These are phyloP conservation scores for Dasyornis broadbenti DNA, from an alignment of 2,113 vertebrate genomes.

Conservation along the genomic window DNA sequence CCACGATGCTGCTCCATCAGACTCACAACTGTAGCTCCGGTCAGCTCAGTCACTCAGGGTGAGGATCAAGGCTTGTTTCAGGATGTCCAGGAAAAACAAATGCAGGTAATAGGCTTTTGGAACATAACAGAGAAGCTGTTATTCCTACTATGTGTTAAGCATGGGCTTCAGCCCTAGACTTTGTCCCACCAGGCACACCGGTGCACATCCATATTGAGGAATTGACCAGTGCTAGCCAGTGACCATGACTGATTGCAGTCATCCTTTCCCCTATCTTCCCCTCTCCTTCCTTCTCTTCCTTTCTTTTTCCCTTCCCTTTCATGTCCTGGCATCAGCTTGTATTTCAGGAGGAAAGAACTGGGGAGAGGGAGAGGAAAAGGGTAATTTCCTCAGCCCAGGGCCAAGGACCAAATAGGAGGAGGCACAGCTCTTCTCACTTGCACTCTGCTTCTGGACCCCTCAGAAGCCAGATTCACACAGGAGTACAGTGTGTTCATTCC, in stretches of 20 bases:
- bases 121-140: not conserved
- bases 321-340: not conserved
- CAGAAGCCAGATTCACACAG: not conserved
- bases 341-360: not conserved
- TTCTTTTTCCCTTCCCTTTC: not conserved
- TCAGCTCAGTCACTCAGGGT: not conserved
- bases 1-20: not conserved
- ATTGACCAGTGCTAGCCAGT: not conserved
- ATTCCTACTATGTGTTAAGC: not conserved
- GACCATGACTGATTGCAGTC: not conserved
- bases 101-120: not conserved
- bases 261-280: not conserved
- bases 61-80: not conserved
- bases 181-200: not conserved
- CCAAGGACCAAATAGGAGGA: not conserved
- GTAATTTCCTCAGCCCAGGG: not conserved
- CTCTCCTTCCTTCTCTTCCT: not conserved
- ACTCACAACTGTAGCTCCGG: accelerated
- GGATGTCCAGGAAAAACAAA: not conserved
- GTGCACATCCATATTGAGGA: not conserved
- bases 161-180: not conserved
- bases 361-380: not conserved
- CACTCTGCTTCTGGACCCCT: not conserved
- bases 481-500: not conserved
- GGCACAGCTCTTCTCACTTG: not conserved